Percentiles rank a stretch among this genome's conserved stretches.
Evolutionary conservation across 2,888 invertebrate species (phyloP).

Genomic region (Alitta virens): DNA sequence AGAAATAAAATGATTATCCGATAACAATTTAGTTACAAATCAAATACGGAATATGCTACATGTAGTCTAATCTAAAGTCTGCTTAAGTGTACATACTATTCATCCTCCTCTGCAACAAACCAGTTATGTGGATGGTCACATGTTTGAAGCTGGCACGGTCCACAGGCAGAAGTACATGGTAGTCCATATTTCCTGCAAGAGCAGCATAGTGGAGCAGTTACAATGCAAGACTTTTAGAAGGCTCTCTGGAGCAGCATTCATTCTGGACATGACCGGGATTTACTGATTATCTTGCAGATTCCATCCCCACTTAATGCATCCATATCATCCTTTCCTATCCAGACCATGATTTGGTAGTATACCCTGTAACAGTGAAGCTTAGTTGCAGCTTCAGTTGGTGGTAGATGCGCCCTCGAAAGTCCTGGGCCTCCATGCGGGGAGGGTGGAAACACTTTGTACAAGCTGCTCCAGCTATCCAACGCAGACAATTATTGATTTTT

Average conservation of each 20-base stretch:
- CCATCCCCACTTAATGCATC: slow-evolving; percentile 30
- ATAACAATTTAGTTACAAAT: too few relatives aligned
- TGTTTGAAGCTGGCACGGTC: slow-evolving; percentile 9
- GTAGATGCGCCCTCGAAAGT: slow-evolving; percentile 27
- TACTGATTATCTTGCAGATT: slow-evolving; percentile 9
- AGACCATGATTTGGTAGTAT: slow-evolving; percentile 29
- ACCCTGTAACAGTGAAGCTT: slow-evolving; percentile 28
- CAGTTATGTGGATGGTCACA: too few relatives aligned
- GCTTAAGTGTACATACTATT: too few relatives aligned
- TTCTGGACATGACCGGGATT: slow-evolving; percentile 11
- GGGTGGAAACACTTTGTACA: too few relatives aligned
- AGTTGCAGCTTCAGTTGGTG: slow-evolving; percentile 32
- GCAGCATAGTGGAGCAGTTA: slow-evolving; percentile 28
- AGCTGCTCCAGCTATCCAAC: too few relatives aligned
- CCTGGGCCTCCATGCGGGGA: too few relatives aligned
- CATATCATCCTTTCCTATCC: background rate
- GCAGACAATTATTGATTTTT: too few relatives aligned
- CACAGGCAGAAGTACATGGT: slow-evolving; percentile 19
- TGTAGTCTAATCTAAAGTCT: too few relatives aligned
- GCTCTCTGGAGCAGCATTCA: slow-evolving; percentile 29
- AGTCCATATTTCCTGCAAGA: slow-evolving; percentile 21
- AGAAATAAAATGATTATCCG: too few relatives aligned
- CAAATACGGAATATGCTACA: too few relatives aligned
- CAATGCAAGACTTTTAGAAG: slow-evolving; percentile 28
- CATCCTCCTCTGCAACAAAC: too few relatives aligned